Evolutionary conservation across 1,140 invertebrate species (phyloP).

Genomic region (Chironomus striatipennis): DNA sequence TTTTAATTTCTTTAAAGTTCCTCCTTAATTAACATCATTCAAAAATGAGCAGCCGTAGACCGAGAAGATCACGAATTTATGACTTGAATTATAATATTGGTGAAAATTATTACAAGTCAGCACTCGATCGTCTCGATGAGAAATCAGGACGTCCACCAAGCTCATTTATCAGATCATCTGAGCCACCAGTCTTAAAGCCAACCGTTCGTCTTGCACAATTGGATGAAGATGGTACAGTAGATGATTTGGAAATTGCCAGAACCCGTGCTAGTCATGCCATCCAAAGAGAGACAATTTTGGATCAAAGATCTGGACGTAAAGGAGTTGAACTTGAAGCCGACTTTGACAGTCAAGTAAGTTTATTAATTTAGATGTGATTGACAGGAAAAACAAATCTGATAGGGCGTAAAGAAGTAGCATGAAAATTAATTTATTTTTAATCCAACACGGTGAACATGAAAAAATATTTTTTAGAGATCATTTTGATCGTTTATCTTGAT

Average conservation of each 20-base stretch:
- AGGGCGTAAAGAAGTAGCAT: no score
- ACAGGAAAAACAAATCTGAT: no score
- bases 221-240: background rate
- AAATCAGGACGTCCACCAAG: constrained; percentile 44
- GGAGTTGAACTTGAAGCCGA: background rate
- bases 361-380: background rate
- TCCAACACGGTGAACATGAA: no score
- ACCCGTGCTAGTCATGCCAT: background rate
- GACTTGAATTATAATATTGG: constrained; percentile 73
- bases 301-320: background rate
- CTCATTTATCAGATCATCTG: background rate
- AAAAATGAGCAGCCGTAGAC: constrained; percentile 36
- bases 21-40: background rate
- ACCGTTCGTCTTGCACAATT: background rate
- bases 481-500: no score
- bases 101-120: constrained; percentile 65
- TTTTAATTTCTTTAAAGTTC: background rate
- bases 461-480: no score
- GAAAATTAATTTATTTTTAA: no score
- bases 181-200: background rate
- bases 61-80: constrained; percentile 62
- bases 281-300: background rate
- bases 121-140: constrained; percentile 61
- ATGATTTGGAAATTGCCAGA: background rate
- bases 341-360: constrained; percentile 1